Conservation (phyloP, 2,113 vertebrate genomes). For the Varanus salvator region DNA sequence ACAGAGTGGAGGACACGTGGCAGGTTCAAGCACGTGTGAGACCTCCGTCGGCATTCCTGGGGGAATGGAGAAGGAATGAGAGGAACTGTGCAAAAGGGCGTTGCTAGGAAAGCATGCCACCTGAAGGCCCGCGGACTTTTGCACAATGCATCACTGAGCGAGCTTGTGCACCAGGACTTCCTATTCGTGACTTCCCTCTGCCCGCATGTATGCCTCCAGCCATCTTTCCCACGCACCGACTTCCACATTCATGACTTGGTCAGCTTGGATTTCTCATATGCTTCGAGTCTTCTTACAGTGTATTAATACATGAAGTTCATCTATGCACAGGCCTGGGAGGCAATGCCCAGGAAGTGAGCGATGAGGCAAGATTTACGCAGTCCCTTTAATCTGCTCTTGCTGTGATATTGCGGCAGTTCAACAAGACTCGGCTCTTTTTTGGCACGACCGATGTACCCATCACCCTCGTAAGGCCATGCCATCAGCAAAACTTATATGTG, state of each 20-base stretch:
- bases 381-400: neutral
- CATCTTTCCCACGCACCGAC: neutral
- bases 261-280: neutral
- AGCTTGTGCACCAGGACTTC: neutral
- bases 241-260: neutral
- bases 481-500: neutral
- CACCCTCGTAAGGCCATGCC: neutral
- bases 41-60: neutral
- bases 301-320: neutral
- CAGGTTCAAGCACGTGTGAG: neutral
- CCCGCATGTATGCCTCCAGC: no score
- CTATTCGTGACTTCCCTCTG: neutral
- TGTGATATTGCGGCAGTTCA: neutral
- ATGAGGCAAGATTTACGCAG: no score
- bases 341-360: neutral
- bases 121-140: neutral
- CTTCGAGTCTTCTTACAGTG: neutral
- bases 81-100: neutral
- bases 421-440: neutral
- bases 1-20: neutral
- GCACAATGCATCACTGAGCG: neutral
- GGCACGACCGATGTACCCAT: neutral
- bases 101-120: neutral
- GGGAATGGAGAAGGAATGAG: neutral
- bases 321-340: neutral